Base-by-base conservation (phyloP, 2,888 invertebrate genomes). In the Lasioglossum pauxillum region DNA sequence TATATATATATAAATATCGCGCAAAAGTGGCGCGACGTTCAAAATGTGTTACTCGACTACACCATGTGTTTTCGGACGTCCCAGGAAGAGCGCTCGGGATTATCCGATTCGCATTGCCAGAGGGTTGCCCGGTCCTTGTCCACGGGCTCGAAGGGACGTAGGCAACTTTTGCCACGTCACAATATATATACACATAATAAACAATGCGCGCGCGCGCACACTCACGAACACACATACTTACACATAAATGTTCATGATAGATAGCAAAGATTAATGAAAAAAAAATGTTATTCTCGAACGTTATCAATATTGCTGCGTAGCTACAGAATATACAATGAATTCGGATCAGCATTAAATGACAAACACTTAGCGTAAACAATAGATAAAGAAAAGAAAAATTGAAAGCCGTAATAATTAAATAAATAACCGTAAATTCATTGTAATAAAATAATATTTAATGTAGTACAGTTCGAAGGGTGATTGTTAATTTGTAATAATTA, bases 401-500 rank as follows among this genome's bases (percentile, higher is more conserved):
- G 35, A 74, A 74, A 88, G 64, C 57, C 73, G 77, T 88, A 89
- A 82, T 82, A 82, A 79, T 76, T 71, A 90, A 79, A 83, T 89
- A 87, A 82, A 88, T 88, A 91, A 83, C 74, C 89, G 73, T 88
- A 87, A 87, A 87, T 86, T 87, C 83, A 89, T 87, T 91, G 90
- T 93, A 92, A 89, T 74, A 84, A 85, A 87, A 86, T 86, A 90
- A 82, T 90, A 86, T 91, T 92, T 92, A 92, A 92, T 91, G 91
- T 93, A 93, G 93, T 91, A 90, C 92, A 89, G 91, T 92, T 91
- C 89, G 87, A 91, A 92, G 91, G 86, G 89, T 92, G 92, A 93
- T 93, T 93, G 92, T 93, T 94, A 93, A 94, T 93, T 94, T 93
- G 91, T 93, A 93, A 93, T 93, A 92, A 93, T 91, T 90, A 92